Conservation (phyloP, 2,113 vertebrate genomes). For the Gasterosteus aculeatus region DNA sequence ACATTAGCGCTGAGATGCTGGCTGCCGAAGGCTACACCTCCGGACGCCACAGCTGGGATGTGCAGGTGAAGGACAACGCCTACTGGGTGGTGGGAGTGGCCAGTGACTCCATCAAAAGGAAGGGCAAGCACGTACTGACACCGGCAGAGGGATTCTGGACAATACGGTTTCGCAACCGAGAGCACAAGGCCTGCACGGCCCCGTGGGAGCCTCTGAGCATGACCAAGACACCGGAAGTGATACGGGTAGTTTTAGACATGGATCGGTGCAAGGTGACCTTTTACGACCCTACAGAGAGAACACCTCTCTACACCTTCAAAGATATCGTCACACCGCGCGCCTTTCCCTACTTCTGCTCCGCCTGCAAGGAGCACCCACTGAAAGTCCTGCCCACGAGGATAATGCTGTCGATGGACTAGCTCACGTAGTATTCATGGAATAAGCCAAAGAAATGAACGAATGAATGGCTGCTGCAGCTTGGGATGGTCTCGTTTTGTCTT, state of each 20-base stretch:
- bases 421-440: not conserved
- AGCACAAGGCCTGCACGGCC: slow-evolving; percentile 83
- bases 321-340: slow-evolving; percentile 66
- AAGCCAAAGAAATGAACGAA: not conserved
- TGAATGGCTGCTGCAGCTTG: not conserved
- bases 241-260: slow-evolving; percentile 81
- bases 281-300: slow-evolving; percentile 75
- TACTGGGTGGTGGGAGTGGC: slow-evolving; percentile 84
- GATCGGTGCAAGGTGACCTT: slow-evolving; percentile 81
- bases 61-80: slow-evolving; percentile 80
- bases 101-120: slow-evolving; percentile 79
- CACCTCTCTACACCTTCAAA: slow-evolving; percentile 78
- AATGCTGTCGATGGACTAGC: slow-evolving; percentile 63
- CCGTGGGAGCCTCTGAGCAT: slow-evolving; percentile 80
- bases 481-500: not conserved
- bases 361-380: slow-evolving; percentile 81
- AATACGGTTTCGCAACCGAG: slow-evolving; percentile 81
- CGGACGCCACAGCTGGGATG: slow-evolving; percentile 80
- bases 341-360: slow-evolving; percentile 82
- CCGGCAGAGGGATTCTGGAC: slow-evolving; percentile 84
- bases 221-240: slow-evolving; percentile 66
- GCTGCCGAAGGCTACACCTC: slow-evolving; percentile 73
- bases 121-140: slow-evolving; percentile 82
- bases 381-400: slow-evolving; percentile 72
- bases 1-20: slow-evolving; percentile 82